Evolutionary conservation across 1,140 invertebrate species (phyloP), one percentile per base, ranked within the genome.

Genomic region (Papilio helenus): DNA sequence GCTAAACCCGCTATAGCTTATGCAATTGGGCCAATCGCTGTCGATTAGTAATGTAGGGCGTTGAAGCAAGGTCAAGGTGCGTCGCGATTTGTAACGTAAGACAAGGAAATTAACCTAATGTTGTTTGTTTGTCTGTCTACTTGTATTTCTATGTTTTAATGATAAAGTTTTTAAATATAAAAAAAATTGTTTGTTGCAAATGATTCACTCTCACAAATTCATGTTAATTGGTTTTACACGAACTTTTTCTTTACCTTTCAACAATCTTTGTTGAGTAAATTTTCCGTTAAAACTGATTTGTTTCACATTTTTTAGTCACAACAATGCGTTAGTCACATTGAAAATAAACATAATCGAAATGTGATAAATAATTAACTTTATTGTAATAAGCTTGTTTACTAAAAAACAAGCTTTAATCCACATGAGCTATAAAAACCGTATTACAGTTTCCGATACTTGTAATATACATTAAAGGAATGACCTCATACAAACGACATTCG

Each of bases 31-130:
- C 61, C 26, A 68, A 26, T 29, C 26, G 61, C 10, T 23, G 20
- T 68, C 61, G 14, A 68, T 68, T 46, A 71, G 26, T 16, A 72
- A 79, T 79, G n/a, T 79, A 79, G 79, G 71, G 49, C 79, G 79
- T 16, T 71, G 68, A n/a, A n/a, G 68, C 71, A 79, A 79, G 79
- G 79, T 73, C 71, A 79, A 79, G 79, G 78, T 51, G 46, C 18
- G 46, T 68, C 26, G 26, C 61, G 61, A 68, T 68, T 68, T 29
- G 61, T 29, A 65, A 2, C 20, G 55, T 58, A 58, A 20, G 10
- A 61, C 58, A 26, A 68, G 61, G 61, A 68, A 61, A 68, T 29
- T 68, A 34, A 34, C 26, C 9, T 12, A 26, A 5, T 61, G 10
- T 12, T 61, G 58, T 61, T 23, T 61, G 23, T 26, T 65, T 65